A percentile compares a stretch with the other conserved stretches of the same genome.
Evolutionary conservation across 2,888 invertebrate genomes (phyloP).

Genomic region (Noctua pronuba): DNA sequence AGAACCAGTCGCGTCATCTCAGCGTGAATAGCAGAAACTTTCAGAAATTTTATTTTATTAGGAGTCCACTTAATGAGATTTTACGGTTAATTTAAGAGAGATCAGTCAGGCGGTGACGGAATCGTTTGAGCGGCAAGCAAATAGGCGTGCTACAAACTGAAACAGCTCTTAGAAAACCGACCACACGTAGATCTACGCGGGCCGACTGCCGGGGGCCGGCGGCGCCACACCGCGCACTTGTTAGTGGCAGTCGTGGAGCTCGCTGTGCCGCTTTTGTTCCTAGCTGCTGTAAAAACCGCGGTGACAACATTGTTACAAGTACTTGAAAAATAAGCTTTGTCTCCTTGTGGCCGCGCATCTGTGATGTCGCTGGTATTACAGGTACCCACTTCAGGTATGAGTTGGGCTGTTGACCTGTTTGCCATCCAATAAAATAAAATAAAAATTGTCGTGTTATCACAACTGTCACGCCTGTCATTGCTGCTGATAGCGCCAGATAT

Average conservation of each 20-base stretch:
- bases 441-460: constrained; percentile 26
- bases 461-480: constrained; percentile 38
- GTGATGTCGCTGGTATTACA: not conserved
- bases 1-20: not conserved
- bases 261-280: not conserved
- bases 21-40: not conserved
- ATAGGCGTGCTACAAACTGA: not conserved
- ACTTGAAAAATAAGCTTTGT: not conserved
- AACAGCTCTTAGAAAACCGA: not conserved
- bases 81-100: not conserved
- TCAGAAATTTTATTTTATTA: not conserved
- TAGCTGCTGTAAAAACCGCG: not conserved
- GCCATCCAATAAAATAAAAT: constrained; percentile 12
- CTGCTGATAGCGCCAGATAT: constrained; percentile 39
- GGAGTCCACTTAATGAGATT: not conserved
- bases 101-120: not conserved
- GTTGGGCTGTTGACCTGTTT: not conserved
- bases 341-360: not conserved
- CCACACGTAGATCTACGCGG: not conserved
- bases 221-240: too few species aligned
- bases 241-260: not conserved
- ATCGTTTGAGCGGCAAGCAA: not conserved
- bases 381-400: not conserved
- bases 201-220: too few species aligned
- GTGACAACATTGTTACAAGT: too few species aligned